Evolutionary conservation across 2,797 vertebrate genomes (phyloP), one percentile per base, ranked within the genome.

Genomic region (Gadopsis bispinosus): DNA sequence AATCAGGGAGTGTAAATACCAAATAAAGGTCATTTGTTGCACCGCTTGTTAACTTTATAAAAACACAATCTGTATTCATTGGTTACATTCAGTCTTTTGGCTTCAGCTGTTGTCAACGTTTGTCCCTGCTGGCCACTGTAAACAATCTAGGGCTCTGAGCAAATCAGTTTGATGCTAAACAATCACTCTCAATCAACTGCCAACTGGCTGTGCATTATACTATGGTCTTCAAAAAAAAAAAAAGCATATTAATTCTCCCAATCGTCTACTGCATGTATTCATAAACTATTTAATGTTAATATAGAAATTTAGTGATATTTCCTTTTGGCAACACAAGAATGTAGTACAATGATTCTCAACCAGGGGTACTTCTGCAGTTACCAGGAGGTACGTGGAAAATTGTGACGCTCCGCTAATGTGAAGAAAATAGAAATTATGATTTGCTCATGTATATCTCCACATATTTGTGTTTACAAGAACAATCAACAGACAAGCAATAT

Each of bases 11-110:
- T 43, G 41, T 26, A 62, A 79, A 75, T 68, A 29, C 19, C 29
- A 69, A 77, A 71, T 43, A 77, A 84, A 84, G 54, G 33, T 56
- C 33, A 70, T 16, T 45, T 37, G 10, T 66, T 60, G 26, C 41
- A 39, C 55, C n/a, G 17, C 70, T 63, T 29, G 26, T 68, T 81
- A 69, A 69, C 37, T 56, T 62, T 62, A 43, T 17, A 71, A 62
- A 19, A 54, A 11, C 35, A 47, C 50, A 35, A 72, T 67, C 20
- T 73, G 20, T 68, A 60, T 41, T 75, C 20, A 50, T 69, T 3
- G 26, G 62, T 43, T 62, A 56, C 8, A 50, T 61, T 58, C 35
- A 43, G 17, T 16, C 13, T 70, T 22, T 37, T 47, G 22, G 33
- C 17, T 54, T 62, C 26, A 56, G 29, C 64, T 31, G 17, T 39